phyloP scores from a whole-genome alignment of 2,113 vertebrate genomes.

The Anas platyrhynchos region DNA sequence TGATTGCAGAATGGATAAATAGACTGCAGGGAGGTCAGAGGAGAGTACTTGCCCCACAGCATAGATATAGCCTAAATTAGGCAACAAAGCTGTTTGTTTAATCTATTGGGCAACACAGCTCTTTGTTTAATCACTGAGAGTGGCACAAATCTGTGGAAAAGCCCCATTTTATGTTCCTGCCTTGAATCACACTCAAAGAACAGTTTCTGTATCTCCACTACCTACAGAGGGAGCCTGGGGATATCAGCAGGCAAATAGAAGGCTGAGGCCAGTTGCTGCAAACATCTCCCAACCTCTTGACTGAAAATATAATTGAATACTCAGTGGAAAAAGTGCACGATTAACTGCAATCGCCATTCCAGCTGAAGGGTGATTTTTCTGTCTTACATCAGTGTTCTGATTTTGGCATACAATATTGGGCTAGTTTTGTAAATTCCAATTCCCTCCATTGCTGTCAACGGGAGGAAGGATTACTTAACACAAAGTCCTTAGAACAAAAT shows the following conservation, averaged over 20 bases:
- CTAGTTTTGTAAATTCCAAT: not conserved
- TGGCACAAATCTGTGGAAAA: conserved; percentile 5
- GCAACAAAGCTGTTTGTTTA: not conserved
- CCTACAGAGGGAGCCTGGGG: not conserved
- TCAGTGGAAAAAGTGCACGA: not conserved
- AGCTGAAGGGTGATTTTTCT: not conserved
- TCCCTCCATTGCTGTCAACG: not conserved
- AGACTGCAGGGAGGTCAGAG: not conserved
- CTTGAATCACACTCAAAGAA: not conserved
- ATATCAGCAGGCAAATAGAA: not conserved
- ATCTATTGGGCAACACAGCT: not conserved
- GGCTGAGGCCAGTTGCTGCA: not conserved
- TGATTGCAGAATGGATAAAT: not conserved
- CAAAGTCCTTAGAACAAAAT: not conserved
- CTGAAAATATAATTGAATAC: not conserved
- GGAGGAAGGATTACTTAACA: not conserved
- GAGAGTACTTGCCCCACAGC: not conserved
- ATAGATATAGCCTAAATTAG: not conserved
- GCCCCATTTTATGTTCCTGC: not conserved
- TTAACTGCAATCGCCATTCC: not conserved
- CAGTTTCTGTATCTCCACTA: not conserved
- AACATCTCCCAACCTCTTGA: not conserved
- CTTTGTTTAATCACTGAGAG: conserved; percentile 3
- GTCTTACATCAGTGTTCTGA: not conserved
- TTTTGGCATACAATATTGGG: not conserved